A percentile compares a stretch with the other conserved stretches of the same genome.
Evolutionary conservation across 2,113 vertebrate species (phyloP).

Genomic region (Triplophysa siluroides): DNA sequence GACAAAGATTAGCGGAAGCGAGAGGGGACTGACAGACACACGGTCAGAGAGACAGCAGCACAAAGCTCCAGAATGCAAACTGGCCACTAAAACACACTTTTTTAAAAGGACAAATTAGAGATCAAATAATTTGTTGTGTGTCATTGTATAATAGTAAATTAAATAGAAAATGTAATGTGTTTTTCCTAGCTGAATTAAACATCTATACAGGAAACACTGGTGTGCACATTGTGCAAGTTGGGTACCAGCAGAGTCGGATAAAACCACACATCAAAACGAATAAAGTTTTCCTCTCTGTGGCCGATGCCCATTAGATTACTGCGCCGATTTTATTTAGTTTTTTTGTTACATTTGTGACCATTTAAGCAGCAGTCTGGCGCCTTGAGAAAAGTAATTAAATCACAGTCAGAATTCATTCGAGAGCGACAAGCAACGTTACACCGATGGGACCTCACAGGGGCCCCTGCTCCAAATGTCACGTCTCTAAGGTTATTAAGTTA

Average conservation of each 20-base stretch:
- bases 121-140: no score
- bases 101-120: no score
- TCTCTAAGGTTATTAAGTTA: conserved; percentile 20
- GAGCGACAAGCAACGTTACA: conserved; percentile 24
- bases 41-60: background rate
- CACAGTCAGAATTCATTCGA: conserved; percentile 48
- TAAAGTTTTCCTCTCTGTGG: background rate
- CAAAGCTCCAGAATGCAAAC: no score
- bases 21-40: background rate
- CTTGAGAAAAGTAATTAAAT: conserved; percentile 52
- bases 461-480: conserved; percentile 32
- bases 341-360: background rate
- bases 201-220: background rate
- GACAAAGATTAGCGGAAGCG: conserved; percentile 6
- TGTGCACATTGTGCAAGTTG: background rate
- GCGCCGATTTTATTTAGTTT: background rate
- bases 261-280: background rate
- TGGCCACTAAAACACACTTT: background rate
- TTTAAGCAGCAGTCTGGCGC: conserved; percentile 41
- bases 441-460: background rate
- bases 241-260: background rate
- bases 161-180: no score
- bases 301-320: background rate
- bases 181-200: no score
- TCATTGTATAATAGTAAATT: no score